A percentile compares a stretch with the other conserved stretches of the same genome.
Conservation (phyloP, 2,888 invertebrate species). For the Caenorhabditis drosophilae region DNA sequence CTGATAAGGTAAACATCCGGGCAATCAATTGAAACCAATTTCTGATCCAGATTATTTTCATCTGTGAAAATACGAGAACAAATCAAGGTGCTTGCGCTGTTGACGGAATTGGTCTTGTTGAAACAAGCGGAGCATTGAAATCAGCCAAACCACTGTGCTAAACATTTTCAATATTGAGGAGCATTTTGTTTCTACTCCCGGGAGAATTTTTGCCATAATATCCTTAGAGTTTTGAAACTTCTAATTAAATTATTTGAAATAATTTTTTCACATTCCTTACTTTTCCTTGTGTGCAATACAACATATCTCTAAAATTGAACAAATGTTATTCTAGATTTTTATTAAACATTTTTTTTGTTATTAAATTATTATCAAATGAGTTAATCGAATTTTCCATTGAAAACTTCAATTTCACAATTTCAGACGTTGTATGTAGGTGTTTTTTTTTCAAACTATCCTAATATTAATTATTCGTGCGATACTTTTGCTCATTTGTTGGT, state of each 20-base stretch:
- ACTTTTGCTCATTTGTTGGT: too few species aligned
- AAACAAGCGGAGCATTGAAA: conserved; percentile 49
- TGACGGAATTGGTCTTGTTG: conserved; percentile 66
- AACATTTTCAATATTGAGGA: conserved; percentile 3
- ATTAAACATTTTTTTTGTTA: too few species aligned
- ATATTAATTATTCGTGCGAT: too few species aligned
- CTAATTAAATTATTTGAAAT: conserved; percentile 3
- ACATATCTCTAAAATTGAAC: too few species aligned
- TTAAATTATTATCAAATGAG: too few species aligned
- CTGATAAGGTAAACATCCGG: conserved; percentile 55
- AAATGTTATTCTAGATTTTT: too few species aligned
- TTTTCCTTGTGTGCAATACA: too few species aligned
- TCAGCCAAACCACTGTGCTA: conserved; percentile 57
- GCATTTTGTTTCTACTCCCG: conserved; percentile 4
- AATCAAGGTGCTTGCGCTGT: conserved; percentile 69
- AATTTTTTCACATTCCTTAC: not conserved
- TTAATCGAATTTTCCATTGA: not conserved
- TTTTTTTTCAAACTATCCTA: too few species aligned
- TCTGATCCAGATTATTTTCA: conserved; percentile 63
- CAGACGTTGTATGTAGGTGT: too few species aligned
- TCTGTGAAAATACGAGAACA: conserved; percentile 68
- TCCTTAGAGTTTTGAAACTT: conserved; percentile 6
- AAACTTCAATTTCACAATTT: too few species aligned
- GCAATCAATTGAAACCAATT: not conserved
- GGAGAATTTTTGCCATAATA: conserved; percentile 36